Base-by-base conservation (phyloP, 2,888 invertebrate genomes). In the Orchesella flavescens region DNA sequence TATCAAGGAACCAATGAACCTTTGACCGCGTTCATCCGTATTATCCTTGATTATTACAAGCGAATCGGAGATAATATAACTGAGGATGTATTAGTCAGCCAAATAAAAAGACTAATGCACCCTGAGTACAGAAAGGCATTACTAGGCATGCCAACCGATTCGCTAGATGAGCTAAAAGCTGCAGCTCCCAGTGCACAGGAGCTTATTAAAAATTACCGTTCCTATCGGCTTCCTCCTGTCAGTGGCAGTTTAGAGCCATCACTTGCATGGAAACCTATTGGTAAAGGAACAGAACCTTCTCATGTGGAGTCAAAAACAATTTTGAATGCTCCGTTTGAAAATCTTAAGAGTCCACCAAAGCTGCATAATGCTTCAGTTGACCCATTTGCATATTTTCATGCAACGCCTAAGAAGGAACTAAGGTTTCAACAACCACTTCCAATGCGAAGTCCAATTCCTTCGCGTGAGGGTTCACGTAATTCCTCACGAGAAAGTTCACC, bases 1-100 rank as follows among this genome's bases (percentile, higher is more conserved):
- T 69, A 34, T 23, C 83, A 85, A 66, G 85, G 85, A 1, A 71
- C 74, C 0, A 74, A 77, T 57, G 85, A 85, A 44, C 19, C 82
- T 5, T 44, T 85, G 17, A 75, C 79, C 1, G 44, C 72, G 1
- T 85, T 77, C 49, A 82, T 85, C 13, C 44, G 80, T 15, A 57
- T 83, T 12, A 79, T 85, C 9, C n/a, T 19, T 53, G 81, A 72
- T 55, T 83, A 69, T 43, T 83, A 63, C 66, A 72, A 78, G 5
- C 34, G 83, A 4, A 24, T 85, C 4, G 79, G 71, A 5, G 53
- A 73, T 7, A 57, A 65, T 19, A 17, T 17, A 34, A 7, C 77
- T 10, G 77, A 83, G 34, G 15, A 21, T 15, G 46, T 53, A 7
- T 13, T 49, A 3, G 72, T 83, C 7, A 34, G 53, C 5, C 23